Conservation (phyloP, 2,113 vertebrate species). For the Paramisgurnus dabryanus region DNA sequence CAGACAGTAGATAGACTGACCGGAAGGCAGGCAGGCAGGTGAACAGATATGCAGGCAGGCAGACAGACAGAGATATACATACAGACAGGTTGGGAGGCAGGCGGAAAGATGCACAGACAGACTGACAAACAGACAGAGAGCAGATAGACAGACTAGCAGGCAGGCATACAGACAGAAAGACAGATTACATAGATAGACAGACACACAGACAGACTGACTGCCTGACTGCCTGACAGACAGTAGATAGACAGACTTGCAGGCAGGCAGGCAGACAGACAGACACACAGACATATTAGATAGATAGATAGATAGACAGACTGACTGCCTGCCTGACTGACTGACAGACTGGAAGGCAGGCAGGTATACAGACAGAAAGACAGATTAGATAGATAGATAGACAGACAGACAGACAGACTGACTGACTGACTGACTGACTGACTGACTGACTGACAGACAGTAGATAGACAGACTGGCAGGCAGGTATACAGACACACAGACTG, state of each 20-base stretch:
- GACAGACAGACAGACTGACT: background rate
- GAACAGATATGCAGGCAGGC: background rate
- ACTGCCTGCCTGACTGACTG: background rate
- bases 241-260: background rate
- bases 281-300: background rate
- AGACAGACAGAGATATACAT: background rate
- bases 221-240: background rate
- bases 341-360: background rate
- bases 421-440: background rate
- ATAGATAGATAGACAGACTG: background rate
- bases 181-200: background rate
- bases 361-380: background rate
- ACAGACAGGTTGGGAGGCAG: no score
- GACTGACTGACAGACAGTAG: background rate
- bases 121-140: background rate
- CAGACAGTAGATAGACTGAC: no score
- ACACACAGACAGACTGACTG: background rate
- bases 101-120: background rate
- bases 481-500: no score
- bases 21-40: no score
- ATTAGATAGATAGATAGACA: background rate
- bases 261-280: background rate
- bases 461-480: background rate
- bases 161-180: background rate
- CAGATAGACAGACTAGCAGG: background rate